Evolutionary conservation across 2,888 invertebrate species (phyloP), one percentile per base, ranked within the genome.

Genomic region (Ophion costatus): DNA sequence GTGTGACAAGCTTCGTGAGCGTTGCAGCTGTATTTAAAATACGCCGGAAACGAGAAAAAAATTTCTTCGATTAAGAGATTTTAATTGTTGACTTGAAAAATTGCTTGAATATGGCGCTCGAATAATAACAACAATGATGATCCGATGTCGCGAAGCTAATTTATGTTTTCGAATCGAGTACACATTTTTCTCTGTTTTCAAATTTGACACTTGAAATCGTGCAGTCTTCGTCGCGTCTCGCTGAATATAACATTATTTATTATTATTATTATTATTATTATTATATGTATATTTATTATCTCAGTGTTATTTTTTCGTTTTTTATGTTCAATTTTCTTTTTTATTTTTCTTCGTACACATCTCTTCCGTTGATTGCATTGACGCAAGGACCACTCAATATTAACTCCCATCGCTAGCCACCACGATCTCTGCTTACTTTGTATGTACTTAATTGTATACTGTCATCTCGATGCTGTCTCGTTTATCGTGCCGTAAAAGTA

Each of bases 371-470:
- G 90, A 91, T 90, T 92, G 93, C 93, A 94, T 95, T 94, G 93
- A 94, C 95, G 96, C 96, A 96, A 96, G 96, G 96, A 96, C 96
- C 96, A 96, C 96, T 96, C 96, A 96, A 96, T 93, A 92, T 91
- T 93, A 93, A 91, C 90, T 93, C 93, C 93, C 92, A 92, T 91
- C 90, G 92, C 93, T 93, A 92, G 91, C 91, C 90, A 92, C 91
- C 91, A 92, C 90, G 90, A 93, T 91, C 90, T 92, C 90, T 91
- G 92, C 92, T 93, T 93, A 92, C 91, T 92, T 92, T 93, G 87
- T 92, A 91, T 92, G 88, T 91, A 88, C 90, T 89, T 90, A 90
- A 63, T 75, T 59, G 66, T 75, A 59, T 66, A 56, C 56, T 66
- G 38, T 83, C 66, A 90, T 89, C 88, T 88, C 87, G 89, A 88